Conservation (phyloP, 2,888 invertebrate genomes). For the Vesta saturnalis region DNA sequence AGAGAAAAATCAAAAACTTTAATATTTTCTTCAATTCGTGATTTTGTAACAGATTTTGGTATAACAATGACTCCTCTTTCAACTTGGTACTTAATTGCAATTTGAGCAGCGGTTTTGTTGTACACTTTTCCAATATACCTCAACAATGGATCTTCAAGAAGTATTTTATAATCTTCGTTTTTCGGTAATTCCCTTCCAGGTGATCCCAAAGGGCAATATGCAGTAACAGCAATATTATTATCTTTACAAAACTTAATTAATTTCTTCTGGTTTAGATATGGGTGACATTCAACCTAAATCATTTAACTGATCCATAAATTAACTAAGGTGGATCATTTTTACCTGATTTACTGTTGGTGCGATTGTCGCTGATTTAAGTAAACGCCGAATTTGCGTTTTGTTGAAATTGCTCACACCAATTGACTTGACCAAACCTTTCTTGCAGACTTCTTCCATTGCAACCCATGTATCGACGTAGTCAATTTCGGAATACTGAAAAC, state of each 20-base stretch:
- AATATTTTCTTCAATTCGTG: slow-evolving; percentile 69
- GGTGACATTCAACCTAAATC: slow-evolving; percentile 81
- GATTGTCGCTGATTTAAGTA: slow-evolving; percentile 71
- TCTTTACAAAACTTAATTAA: slow-evolving; percentile 75
- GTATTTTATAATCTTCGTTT: neutral
- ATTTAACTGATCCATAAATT: neutral
- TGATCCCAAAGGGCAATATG: slow-evolving; percentile 86
- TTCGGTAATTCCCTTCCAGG: too few species aligned
- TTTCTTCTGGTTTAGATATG: slow-evolving; percentile 78
- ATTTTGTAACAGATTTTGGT: slow-evolving; percentile 71
- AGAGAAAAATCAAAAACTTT: slow-evolving; percentile 72
- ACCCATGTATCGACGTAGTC: slow-evolving; percentile 82
- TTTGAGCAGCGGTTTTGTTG: slow-evolving; percentile 73
- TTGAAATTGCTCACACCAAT: slow-evolving; percentile 92
- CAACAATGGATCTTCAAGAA: neutral
- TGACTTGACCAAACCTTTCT: slow-evolving; percentile 74
- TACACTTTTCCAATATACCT: slow-evolving; percentile 69
- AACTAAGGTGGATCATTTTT: slow-evolving; percentile 1
- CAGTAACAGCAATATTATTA: slow-evolving; percentile 75
- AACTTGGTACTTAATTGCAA: slow-evolving; percentile 62
- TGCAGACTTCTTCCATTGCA: slow-evolving; percentile 80
- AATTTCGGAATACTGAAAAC: slow-evolving; percentile 63
- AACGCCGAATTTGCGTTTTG: slow-evolving; percentile 74
- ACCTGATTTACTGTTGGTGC: slow-evolving; percentile 73
- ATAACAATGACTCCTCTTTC: slow-evolving; percentile 53